Percentiles rank a stretch among this genome's conserved stretches.
These are phyloP conservation scores for Porites evermanni DNA, from an alignment of 92 coral and sea anemone genomes.

Conservation along the genomic window DNA sequence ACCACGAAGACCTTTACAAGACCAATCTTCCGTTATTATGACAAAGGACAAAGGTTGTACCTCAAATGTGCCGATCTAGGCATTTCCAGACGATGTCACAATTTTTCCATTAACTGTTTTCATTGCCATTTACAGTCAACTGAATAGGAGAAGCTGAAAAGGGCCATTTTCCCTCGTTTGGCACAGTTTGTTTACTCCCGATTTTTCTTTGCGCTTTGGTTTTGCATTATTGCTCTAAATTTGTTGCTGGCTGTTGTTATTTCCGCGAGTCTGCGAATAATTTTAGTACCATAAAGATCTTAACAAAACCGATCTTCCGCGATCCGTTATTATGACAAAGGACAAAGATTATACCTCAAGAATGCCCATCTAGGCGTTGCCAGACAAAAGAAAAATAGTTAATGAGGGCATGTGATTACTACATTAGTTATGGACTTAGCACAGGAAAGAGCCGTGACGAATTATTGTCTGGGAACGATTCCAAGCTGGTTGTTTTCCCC, in stretches of 20 bases:
- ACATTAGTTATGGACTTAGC: background rate
- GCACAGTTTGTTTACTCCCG: background rate
- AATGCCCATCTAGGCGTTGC: background rate
- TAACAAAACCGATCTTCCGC: too few species aligned
- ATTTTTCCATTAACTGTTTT: too few species aligned
- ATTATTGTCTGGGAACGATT: background rate
- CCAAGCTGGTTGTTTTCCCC: too few species aligned
- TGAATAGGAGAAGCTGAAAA: background rate
- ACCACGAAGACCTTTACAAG: background rate
- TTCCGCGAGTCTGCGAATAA: background rate
- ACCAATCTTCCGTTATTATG: too few species aligned
- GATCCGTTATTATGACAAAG: too few species aligned
- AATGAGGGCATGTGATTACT: background rate
- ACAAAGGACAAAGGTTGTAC: background rate
- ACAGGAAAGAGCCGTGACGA: background rate
- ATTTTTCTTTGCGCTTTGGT: background rate
- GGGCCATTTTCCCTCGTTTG: constrained; percentile 1
- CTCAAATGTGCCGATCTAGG: background rate
- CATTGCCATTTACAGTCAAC: background rate
- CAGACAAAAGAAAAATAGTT: background rate
- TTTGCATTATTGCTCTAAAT: background rate
- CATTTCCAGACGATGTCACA: background rate
- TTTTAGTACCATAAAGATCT: background rate
- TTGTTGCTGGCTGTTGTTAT: background rate
- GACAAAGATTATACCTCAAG: background rate